phyloP scores from a whole-genome alignment of 1,140 invertebrate genomes.

The Glossosoma conforme region DNA sequence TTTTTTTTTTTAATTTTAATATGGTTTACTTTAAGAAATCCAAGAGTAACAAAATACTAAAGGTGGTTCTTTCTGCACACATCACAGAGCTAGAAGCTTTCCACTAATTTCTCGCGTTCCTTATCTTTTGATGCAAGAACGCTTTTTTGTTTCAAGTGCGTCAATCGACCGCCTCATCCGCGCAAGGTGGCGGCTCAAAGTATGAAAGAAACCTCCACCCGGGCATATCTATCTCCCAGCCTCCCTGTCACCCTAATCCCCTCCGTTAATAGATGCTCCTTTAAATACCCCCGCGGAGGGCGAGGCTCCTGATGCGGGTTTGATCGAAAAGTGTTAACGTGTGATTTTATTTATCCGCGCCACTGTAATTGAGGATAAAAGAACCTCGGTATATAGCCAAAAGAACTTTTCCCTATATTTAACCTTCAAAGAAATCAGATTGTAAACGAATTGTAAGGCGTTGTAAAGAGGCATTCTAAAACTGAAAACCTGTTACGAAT shows the following conservation, averaged over 20 bases:
- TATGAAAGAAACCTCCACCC: slow-evolving; percentile 20
- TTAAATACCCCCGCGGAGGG: slow-evolving; percentile 25
- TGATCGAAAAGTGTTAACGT: slow-evolving; percentile 26
- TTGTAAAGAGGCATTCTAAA: no score
- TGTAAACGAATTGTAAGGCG: no score
- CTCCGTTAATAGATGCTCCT: slow-evolving; percentile 25
- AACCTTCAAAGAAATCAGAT: no score
- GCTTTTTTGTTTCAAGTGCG: slow-evolving; percentile 22
- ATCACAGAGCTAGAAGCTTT: slow-evolving; percentile 24
- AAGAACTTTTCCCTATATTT: no score
- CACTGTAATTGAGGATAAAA: background rate
- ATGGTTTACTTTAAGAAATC: no score
- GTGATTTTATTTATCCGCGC: slow-evolving; percentile 2
- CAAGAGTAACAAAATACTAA: no score
- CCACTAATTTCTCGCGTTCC: slow-evolving; percentile 27
- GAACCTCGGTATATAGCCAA: background rate
- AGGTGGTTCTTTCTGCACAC: no score
- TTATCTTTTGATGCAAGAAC: slow-evolving; percentile 29
- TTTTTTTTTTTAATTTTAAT: no score
- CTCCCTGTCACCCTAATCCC: slow-evolving; percentile 24
- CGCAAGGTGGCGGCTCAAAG: slow-evolving; percentile 1
- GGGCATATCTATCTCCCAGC: slow-evolving; percentile 13
- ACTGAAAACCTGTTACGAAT: no score
- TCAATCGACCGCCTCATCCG: slow-evolving; percentile 20
- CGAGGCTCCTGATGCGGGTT: slow-evolving; percentile 27